A percentile compares a stretch with the other conserved stretches of the same genome.
phyloP scores from a whole-genome alignment of 2,797 vertebrate genomes.

The Lutjanus argentimaculatus region DNA sequence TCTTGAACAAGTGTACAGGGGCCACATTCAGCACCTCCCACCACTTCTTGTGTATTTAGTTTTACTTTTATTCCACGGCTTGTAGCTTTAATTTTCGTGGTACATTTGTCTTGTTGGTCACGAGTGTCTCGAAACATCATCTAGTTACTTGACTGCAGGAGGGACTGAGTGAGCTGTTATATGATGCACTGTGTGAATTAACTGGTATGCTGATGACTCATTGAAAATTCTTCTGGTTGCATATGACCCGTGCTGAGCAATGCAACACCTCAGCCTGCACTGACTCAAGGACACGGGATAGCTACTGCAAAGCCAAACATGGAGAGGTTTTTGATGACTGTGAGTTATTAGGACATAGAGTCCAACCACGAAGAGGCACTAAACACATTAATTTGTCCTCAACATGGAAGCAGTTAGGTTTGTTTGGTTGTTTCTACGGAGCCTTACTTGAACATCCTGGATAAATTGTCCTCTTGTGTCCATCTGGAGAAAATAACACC shows the following conservation, averaged over 20 bases:
- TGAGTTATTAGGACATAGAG: constrained; percentile 46
- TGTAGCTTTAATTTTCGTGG: constrained; percentile 23
- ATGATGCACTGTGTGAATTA: constrained; percentile 59
- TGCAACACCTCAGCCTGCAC: constrained; percentile 72
- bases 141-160: constrained; percentile 33
- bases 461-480: constrained; percentile 56
- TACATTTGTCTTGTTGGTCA: constrained; percentile 36
- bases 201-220: constrained; percentile 69
- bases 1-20: not conserved
- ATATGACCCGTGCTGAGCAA: constrained; percentile 75
- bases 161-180: constrained; percentile 53
- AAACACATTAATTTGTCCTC: constrained; percentile 33
- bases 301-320: constrained; percentile 76
- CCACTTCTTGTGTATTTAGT: not conserved
- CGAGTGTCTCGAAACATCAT: constrained; percentile 35
- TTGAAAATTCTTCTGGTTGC: constrained; percentile 65
- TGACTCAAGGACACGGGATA: constrained; percentile 66
- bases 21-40: not conserved
- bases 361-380: constrained; percentile 35
- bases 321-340: constrained; percentile 61
- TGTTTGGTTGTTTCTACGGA: constrained; percentile 51
- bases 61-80: not conserved
- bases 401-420: constrained; percentile 48
- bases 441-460: constrained; percentile 49
- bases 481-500: constrained; percentile 67